These are phyloP conservation scores for Petrosia ficiformis DNA, from an alignment of 37 sponge, comb jelly and placozoan species.

Conservation along the genomic window DNA sequence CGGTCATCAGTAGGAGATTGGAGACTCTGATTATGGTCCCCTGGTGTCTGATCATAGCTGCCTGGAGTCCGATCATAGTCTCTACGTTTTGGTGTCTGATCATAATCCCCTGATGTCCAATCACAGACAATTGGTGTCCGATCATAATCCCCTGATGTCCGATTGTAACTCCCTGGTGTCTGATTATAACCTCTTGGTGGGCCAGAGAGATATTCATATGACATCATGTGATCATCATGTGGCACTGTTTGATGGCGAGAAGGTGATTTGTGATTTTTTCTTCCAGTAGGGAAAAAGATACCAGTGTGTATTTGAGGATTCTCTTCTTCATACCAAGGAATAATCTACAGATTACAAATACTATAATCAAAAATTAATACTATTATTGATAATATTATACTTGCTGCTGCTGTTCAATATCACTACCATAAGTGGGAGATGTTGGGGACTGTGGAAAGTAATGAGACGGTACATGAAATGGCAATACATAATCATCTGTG, in stretches of 20 bases:
- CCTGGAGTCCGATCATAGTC: background rate
- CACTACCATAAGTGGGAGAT: background rate
- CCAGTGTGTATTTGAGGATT: slow-evolving; percentile 3
- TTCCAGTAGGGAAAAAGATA: background rate
- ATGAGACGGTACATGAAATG: background rate
- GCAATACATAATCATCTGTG: background rate
- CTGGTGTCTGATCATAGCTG: too few species aligned
- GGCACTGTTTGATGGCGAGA: background rate
- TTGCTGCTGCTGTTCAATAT: background rate
- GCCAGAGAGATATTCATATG: too few species aligned
- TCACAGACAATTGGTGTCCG: background rate
- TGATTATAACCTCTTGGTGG: too few species aligned
- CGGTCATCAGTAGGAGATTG: slow-evolving; percentile 21
- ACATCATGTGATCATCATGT: too few species aligned
- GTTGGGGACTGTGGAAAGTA: background rate
- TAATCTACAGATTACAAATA: background rate
- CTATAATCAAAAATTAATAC: too few species aligned
- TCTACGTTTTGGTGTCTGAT: background rate
- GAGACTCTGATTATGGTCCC: background rate
- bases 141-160: background rate
- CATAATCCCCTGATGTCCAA: background rate
- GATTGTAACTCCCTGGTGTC: background rate
- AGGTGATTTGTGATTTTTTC: background rate
- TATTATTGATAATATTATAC: too few species aligned
- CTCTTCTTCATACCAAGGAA: slow-evolving; percentile 4